Evolutionary conservation across 2,888 invertebrate species (phyloP).

Genomic region (Melanostoma mellinum): DNA sequence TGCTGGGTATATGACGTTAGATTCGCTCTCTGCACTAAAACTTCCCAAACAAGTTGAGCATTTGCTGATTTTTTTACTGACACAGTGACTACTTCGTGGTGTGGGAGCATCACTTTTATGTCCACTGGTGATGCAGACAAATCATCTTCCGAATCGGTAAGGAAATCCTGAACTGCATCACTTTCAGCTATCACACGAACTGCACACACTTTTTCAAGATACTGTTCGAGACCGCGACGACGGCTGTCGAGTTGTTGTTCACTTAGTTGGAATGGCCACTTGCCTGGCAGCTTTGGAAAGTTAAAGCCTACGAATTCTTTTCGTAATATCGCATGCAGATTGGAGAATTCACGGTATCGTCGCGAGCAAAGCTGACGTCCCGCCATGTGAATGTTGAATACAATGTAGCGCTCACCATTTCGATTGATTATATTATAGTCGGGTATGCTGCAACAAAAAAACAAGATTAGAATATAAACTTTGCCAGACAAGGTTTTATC

Average conservation of each 20-base stretch:
- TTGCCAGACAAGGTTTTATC: not conserved
- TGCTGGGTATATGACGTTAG: constrained; percentile 91
- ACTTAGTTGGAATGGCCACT: constrained; percentile 98
- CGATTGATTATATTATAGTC: constrained; percentile 96
- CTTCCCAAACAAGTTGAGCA: constrained; percentile 94
- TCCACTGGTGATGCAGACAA: constrained; percentile 89
- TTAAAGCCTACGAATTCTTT: constrained; percentile 97
- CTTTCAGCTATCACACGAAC: constrained; percentile 98
- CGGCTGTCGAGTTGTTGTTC: constrained; percentile 98
- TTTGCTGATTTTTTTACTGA: constrained; percentile 94
- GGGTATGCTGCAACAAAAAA: constrained; percentile 87
- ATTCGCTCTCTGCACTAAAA: constrained; percentile 92
- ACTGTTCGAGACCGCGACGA: constrained; percentile 97
- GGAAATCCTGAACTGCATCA: constrained; percentile 98
- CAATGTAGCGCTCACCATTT: constrained; percentile 95
- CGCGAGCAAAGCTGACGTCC: constrained; percentile 98
- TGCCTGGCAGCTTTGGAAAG: constrained; percentile 98
- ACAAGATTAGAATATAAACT: not conserved
- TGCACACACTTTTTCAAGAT: constrained; percentile 98
- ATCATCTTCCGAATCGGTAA: constrained; percentile 95
- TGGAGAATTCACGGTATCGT: constrained; percentile 97
- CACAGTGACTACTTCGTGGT: constrained; percentile 94
- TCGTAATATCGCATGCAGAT: constrained; percentile 92
- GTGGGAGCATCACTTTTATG: constrained; percentile 92
- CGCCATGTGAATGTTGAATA: constrained; percentile 99